Base-by-base conservation (phyloP, 1,140 invertebrate genomes). In the Campoletis sonorensis region DNA sequence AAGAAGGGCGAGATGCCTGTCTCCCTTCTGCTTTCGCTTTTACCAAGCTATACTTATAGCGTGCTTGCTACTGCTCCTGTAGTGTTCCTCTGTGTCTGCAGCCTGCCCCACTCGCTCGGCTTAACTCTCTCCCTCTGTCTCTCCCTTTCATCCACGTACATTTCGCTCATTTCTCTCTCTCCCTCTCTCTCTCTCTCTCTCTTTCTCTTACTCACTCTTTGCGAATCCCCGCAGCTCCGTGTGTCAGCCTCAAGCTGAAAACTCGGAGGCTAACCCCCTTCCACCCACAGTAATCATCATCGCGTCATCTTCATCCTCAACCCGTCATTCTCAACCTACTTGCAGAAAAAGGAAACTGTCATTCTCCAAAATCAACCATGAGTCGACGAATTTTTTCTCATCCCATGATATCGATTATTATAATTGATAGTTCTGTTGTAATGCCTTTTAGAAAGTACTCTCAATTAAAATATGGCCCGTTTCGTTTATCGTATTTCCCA, bases 1-100 rank as follows among this genome's bases (percentile, higher is more conserved):
- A 93, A 93, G 91, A 92, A 92, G 89, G 91, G 91, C 89, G 91
- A 91, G 91, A 91, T 91, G 89, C 88, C 91, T 91, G 91, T 91
- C 90, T 91, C 91, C 89, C 90, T 92, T 90, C 87, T 88, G 88
- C 90, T 84, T 90, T 92, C 83, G 87, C 92, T 92, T 93, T 94
- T 81, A 86, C 89, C 87, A 91, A 89, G 77, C 85, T 37, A 27
- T 70, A 70, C 30, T 15, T 70, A 70, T 70, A 70, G 30, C 30
- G 67, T 64, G 70, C 33, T 33, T 78, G 58, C n/a, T 67, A 15
- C 86, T 88, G 80, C 87, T 86, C 83, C 84, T 82, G 84, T 85
- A 84, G 81, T 89, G 73, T 81, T 86, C 86, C 86, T 89, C 87
- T 89, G 87, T 89, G 88, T 89, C 90, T 89, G 87, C 87, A 90